Percentiles rank a stretch among this genome's conserved stretches.
phyloP scores from a whole-genome alignment of 2,888 invertebrate genomes.

The Cyclophora punctaria region DNA sequence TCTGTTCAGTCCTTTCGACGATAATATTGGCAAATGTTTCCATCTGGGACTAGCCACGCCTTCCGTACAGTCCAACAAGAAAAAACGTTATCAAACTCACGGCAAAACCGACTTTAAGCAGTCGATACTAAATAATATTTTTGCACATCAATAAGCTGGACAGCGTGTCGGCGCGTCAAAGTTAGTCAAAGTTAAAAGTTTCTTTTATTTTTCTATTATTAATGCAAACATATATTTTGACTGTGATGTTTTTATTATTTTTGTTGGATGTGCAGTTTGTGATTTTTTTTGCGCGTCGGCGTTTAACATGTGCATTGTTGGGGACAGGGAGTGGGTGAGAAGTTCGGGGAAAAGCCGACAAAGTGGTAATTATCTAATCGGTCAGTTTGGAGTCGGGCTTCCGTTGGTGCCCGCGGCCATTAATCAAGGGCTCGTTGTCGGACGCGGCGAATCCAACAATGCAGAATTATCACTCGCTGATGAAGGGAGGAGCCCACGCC shows the following conservation, averaged over 20 bases:
- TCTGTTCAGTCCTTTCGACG: conserved; percentile 70
- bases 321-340: conserved; percentile 19
- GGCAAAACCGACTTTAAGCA: neutral
- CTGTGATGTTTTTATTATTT: conserved; percentile 76
- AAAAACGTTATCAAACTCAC: conserved; percentile 14
- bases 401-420: conserved; percentile 53
- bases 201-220: conserved; percentile 58
- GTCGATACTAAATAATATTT: neutral
- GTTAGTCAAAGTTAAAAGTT: conserved; percentile 57
- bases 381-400: conserved; percentile 65
- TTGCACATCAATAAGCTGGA: conserved; percentile 9
- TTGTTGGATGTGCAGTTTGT: conserved; percentile 65
- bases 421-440: conserved; percentile 52
- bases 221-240: conserved; percentile 72
- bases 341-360: conserved; percentile 62
- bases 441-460: conserved; percentile 11
- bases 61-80: conserved; percentile 42
- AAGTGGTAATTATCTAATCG: conserved; percentile 66
- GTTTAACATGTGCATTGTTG: conserved; percentile 33
- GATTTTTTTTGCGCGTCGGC: conserved; percentile 56
- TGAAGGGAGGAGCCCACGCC: neutral
- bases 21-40: conserved; percentile 76
- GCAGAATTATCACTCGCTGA: conserved; percentile 16
- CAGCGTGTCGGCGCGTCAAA: conserved; percentile 55
- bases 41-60: conserved; percentile 71